phyloP scores from a whole-genome alignment of 1,140 invertebrate genomes.

The Eciton burchellii region DNA sequence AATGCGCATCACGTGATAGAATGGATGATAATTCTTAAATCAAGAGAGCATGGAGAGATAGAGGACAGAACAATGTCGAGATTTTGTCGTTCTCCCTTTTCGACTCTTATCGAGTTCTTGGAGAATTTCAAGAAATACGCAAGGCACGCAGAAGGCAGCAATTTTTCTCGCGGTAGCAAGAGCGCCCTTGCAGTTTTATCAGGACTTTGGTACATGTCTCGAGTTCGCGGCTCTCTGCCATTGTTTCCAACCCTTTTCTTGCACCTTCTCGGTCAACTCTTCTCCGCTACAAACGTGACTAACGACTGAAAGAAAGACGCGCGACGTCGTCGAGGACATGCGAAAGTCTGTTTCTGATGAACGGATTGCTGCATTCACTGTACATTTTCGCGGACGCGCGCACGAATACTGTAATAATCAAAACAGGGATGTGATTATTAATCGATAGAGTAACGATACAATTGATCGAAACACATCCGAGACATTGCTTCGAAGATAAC shows the following conservation, averaged over 20 bases:
- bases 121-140: conserved; percentile 14
- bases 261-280: conserved; percentile 39
- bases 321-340: not conserved
- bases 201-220: conserved; percentile 36
- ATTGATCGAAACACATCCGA: no score
- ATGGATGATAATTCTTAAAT: not conserved
- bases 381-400: conserved; percentile 1
- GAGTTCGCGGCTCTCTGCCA: conserved; percentile 20
- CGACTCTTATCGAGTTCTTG: not conserved
- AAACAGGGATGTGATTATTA: no score
- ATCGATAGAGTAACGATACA: no score
- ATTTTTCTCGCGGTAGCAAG: conserved; percentile 19
- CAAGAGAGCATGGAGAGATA: not conserved
- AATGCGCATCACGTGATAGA: no score
- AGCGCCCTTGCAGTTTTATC: conserved; percentile 41
- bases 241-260: conserved; percentile 19
- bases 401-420: conserved; percentile 5
- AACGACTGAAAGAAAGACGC: conserved; percentile 12
- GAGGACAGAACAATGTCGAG: not conserved
- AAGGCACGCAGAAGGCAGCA: conserved; percentile 36
- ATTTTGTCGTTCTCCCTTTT: not conserved
- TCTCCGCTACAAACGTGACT: conserved; percentile 41
- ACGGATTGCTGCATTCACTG: conserved; percentile 1
- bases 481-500: no score
- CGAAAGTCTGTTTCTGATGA: not conserved